These are phyloP conservation scores for Cantharis lateralis DNA, from an alignment of 2,888 invertebrate species.

Conservation along the genomic window DNA sequence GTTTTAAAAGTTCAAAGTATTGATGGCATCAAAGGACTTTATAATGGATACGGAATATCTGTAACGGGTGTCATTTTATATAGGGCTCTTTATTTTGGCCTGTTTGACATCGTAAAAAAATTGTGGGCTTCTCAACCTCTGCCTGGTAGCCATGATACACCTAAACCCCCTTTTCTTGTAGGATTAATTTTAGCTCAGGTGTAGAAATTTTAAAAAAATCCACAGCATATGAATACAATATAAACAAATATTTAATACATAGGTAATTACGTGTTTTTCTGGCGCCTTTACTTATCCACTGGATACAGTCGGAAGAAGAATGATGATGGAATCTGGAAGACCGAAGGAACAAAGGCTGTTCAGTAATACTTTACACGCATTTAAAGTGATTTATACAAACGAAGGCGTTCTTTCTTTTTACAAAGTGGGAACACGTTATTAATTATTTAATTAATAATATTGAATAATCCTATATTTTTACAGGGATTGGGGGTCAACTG, in stretches of 20 bases:
- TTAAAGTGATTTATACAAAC: slow-evolving; percentile 14
- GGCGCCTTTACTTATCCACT: slow-evolving; percentile 28
- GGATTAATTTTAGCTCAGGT: slow-evolving; percentile 27
- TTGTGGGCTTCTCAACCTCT: not conserved
- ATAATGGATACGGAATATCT: slow-evolving; percentile 22
- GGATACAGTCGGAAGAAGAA: slow-evolving; percentile 27
- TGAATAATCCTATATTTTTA: not conserved
- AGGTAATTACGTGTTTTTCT: slow-evolving; percentile 16
- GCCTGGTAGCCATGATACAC: not conserved
- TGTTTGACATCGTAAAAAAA: slow-evolving; percentile 27
- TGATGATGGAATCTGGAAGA: slow-evolving; percentile 33
- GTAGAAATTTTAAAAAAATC: not conserved
- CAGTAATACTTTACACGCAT: slow-evolving; percentile 4
- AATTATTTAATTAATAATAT: not conserved
- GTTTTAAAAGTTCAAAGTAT: slow-evolving; percentile 8
- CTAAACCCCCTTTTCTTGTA: slow-evolving; percentile 18
- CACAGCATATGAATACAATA: not conserved
- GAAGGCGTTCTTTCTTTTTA: slow-evolving; percentile 30
- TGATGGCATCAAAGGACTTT: slow-evolving; percentile 31
- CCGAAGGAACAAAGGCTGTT: slow-evolving; percentile 10
- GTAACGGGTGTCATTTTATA: slow-evolving; percentile 28
- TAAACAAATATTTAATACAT: not conserved
- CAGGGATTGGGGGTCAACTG: slow-evolving; percentile 17
- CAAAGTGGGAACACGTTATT: slow-evolving; percentile 7
- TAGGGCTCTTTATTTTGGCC: slow-evolving; percentile 32